phyloP scores from a whole-genome alignment of 2,888 invertebrate genomes.

The Drosophila rubida region DNA sequence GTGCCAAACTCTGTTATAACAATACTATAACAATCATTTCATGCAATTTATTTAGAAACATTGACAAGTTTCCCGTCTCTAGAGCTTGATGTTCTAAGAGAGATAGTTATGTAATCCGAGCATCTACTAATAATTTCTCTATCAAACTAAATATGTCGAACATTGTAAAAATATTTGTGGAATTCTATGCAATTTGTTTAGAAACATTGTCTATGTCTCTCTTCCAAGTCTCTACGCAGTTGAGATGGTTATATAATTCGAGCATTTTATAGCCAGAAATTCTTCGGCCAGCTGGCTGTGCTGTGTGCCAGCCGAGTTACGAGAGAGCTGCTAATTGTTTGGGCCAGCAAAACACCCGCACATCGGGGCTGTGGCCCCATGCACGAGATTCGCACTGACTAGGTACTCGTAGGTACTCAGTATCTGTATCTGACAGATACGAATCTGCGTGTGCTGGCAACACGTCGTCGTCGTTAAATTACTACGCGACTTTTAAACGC shows the following conservation, averaged over 20 bases:
- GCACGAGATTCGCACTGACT: not conserved
- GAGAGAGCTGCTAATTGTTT: slow-evolving; percentile 60
- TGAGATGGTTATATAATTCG: slow-evolving; percentile 18
- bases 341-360: slow-evolving; percentile 71
- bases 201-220: too few species aligned
- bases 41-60: too few species aligned
- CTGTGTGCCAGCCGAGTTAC: slow-evolving; percentile 17
- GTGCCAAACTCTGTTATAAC: too few species aligned
- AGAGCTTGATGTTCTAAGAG: too few species aligned
- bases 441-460: slow-evolving; percentile 72
- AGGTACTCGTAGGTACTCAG: slow-evolving; percentile 32
- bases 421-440: slow-evolving; percentile 66
- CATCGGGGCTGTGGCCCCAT: slow-evolving; percentile 24
- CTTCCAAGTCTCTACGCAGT: too few species aligned
- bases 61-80: too few species aligned
- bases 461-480: slow-evolving; percentile 77
- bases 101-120: too few species aligned
- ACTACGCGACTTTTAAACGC: slow-evolving; percentile 73
- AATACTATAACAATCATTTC: too few species aligned
- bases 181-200: too few species aligned
- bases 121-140: too few species aligned
- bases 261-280: not conserved
- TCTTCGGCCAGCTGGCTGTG: slow-evolving; percentile 2
- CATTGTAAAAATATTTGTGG: too few species aligned
- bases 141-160: too few species aligned